Percentiles rank a stretch among this genome's conserved stretches.
These are phyloP conservation scores for Archips crataeganus DNA, from an alignment of 2,888 invertebrate species.

Conservation along the genomic window DNA sequence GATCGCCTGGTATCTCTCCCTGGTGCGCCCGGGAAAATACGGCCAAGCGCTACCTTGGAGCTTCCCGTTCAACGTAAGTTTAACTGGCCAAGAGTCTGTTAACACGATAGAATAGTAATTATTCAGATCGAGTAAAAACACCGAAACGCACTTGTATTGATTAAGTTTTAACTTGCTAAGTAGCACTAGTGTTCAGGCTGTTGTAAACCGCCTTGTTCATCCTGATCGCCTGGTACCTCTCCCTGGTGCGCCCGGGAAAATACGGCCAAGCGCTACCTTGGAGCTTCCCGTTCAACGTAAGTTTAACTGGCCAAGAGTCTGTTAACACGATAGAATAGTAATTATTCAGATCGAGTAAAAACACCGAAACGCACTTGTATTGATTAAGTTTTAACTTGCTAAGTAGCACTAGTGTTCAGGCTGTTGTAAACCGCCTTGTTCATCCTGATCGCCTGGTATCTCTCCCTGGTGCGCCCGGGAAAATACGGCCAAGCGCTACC, in stretches of 20 bases:
- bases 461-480: constrained; percentile 84
- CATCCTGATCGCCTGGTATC: constrained; percentile 82
- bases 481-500: constrained; percentile 87
- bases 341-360: too few relatives aligned
- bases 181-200: constrained; percentile 55
- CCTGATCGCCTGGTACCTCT: constrained; percentile 85
- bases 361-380: too few relatives aligned
- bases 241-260: constrained; percentile 83
- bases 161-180: constrained; percentile 15
- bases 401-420: constrained; percentile 53
- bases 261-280: constrained; percentile 87
- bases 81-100: too few relatives aligned
- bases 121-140: too few relatives aligned
- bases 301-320: too few relatives aligned
- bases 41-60: constrained; percentile 87
- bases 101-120: too few relatives aligned
- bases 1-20: constrained; percentile 85
- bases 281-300: constrained; percentile 86
- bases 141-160: too few relatives aligned
- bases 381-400: constrained; percentile 11
- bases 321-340: too few relatives aligned
- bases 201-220: constrained; percentile 74
- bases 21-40: constrained; percentile 84
- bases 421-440: constrained; percentile 74
- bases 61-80: constrained; percentile 84